Evolutionary conservation across 2,797 vertebrate species (phyloP).

Genomic region (Lindbergichthys nudifrons): DNA sequence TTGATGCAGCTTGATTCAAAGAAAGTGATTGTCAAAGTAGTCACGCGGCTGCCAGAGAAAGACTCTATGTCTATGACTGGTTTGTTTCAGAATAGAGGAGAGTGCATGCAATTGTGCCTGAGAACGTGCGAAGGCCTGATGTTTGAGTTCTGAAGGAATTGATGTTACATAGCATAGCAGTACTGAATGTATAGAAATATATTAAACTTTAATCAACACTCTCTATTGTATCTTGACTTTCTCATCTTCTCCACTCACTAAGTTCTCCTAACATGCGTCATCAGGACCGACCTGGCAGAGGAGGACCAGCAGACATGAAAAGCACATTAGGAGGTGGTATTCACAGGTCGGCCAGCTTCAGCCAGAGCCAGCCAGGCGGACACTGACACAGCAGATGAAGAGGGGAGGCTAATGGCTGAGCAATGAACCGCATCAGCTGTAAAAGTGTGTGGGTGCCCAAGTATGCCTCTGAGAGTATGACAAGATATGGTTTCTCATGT

Average conservation of each 20-base stretch:
- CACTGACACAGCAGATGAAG: constrained; percentile 32
- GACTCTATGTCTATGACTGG: not conserved
- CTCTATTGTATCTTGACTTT: not conserved
- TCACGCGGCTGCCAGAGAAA: not conserved
- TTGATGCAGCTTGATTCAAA: constrained; percentile 15
- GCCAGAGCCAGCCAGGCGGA: constrained; percentile 28
- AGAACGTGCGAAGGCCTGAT: not conserved
- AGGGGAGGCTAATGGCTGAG: constrained; percentile 14
- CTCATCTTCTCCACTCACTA: not conserved
- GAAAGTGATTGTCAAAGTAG: constrained; percentile 5
- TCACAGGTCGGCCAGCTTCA: constrained; percentile 4
- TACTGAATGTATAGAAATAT: not conserved
- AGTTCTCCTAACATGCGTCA: constrained; percentile 22
- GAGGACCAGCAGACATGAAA: constrained; percentile 55
- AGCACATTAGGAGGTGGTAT: constrained; percentile 59
- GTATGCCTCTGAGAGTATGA: not conserved
- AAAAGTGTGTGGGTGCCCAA: not conserved
- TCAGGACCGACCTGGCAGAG: constrained; percentile 14
- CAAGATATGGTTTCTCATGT: constrained; percentile 7
- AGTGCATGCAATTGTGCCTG: not conserved
- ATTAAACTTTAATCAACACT: constrained; percentile 30
- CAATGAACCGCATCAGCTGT: not conserved
- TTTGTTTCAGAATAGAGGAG: not conserved
- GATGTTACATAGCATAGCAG: constrained; percentile 1
- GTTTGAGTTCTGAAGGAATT: not conserved